Evolutionary conservation across 2,797 vertebrate genomes (phyloP), one percentile per base, ranked within the genome.

Genomic region (Sebastolobus altivelis): DNA sequence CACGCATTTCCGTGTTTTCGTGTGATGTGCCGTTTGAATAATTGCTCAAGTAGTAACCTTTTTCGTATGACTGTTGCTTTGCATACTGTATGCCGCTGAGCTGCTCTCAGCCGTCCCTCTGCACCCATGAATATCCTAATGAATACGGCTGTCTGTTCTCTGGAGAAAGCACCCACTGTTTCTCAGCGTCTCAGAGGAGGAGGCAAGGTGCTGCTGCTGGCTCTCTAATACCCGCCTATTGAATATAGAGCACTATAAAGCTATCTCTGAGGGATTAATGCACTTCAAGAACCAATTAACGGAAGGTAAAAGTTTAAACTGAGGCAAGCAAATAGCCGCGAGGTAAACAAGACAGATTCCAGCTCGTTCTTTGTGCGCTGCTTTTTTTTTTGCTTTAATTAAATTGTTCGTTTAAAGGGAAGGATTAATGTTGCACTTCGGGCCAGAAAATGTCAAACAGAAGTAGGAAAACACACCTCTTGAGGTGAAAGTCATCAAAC

Each of bases 81-180:
- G 81, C 80, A 87, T 78, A 92, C 77, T 92, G 77, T 87, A 83
- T 89, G 78, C 78, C 56, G 0, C 77, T 82, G 80, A 88, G 85
- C 85, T 85, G 82, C 87, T 87, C 84, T 88, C 71, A 70, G 88
- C 82, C 60, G 59, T 86, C 88, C 81, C 75, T 81, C 73, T 86
- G 88, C 80, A 76, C 72, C 82, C 74, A 75, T 84, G 86, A 83
- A 88, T 72, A 81, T 82, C 87, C 86, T 93, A 85, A 93, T 95
- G 94, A 95, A 95, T 93, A 85, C 86, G 66, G 77, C 90, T 88
- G 83, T 92, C 90, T 94, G 90, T 95, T 89, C 92, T 83, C 89
- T 25, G 67, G 92, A 95, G 94, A 95, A 95, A 94, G 94, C 91
- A 52, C 74, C 90, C 93, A 94, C 87, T 94, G 90, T 95, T 90